Evolutionary conservation across 2,113 vertebrate genomes (phyloP).

Genomic region (Cariama cristata): DNA sequence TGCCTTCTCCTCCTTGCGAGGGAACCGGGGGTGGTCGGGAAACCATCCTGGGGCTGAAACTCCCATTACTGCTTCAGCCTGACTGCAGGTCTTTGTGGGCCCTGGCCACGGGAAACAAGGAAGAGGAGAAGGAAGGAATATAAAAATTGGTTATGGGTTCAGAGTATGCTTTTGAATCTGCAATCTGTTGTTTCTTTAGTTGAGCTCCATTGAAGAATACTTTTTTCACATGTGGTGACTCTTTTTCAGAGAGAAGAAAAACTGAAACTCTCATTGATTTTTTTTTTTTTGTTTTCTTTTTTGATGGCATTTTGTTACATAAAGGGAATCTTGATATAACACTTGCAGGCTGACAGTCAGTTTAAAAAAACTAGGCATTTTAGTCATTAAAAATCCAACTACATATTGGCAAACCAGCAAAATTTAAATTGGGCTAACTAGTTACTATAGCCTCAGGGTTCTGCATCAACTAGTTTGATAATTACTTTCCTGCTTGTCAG

Average conservation of each 20-base stretch:
- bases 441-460: constrained; percentile 11
- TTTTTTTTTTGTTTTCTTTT: not conserved
- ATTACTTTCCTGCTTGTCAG: constrained; percentile 24
- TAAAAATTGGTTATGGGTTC: not conserved
- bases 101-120: no score
- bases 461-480: constrained; percentile 18
- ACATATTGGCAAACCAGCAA: not conserved
- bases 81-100: not conserved
- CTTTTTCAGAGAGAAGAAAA: not conserved
- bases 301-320: not conserved
- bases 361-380: not conserved
- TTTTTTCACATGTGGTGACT: not conserved
- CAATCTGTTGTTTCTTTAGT: not conserved
- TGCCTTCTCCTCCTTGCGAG: no score
- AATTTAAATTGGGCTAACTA: constrained; percentile 19
- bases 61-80: not conserved
- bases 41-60: not conserved
- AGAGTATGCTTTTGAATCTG: not conserved
- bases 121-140: not conserved
- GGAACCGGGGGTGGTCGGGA: not conserved
- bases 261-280: not conserved
- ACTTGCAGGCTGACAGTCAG: not conserved
- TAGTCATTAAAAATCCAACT: not conserved
- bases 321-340: not conserved
- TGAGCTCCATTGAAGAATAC: not conserved